phyloP scores from a whole-genome alignment of 2,113 vertebrate genomes.

The Proteles cristata region DNA sequence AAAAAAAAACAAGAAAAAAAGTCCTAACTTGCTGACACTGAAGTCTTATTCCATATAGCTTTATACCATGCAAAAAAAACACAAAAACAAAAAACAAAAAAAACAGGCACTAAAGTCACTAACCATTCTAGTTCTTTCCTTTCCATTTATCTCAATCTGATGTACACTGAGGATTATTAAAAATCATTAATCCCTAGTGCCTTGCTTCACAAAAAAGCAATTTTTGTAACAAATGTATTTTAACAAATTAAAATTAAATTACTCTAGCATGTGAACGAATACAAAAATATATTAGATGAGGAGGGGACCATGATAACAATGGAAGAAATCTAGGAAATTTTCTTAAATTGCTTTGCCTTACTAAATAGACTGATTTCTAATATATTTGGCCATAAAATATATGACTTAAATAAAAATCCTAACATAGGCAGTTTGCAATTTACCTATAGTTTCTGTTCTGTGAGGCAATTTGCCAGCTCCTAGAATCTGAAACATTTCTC shows the following conservation, averaged over 20 bases:
- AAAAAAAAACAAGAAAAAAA: conserved; percentile 39
- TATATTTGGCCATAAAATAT: conserved; percentile 12
- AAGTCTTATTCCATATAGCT: conserved; percentile 42
- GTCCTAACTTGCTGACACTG: conserved; percentile 52
- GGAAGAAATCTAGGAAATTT: conserved; percentile 7
- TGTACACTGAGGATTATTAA: background rate
- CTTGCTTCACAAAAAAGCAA: conserved; percentile 41
- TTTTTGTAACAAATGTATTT: conserved; percentile 54
- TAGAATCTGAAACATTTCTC: conserved; percentile 33
- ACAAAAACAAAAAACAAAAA: too few species aligned
- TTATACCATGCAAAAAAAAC: background rate
- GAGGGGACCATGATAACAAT: conserved; percentile 38
- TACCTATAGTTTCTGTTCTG: conserved; percentile 39
- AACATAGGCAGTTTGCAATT: conserved; percentile 5
- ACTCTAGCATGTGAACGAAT: conserved; percentile 29
- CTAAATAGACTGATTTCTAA: conserved; percentile 39
- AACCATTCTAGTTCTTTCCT: conserved; percentile 29
- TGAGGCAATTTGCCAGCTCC: background rate
- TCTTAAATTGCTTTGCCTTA: conserved; percentile 38
- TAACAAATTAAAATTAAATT: conserved; percentile 59
- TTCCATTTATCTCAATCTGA: conserved; percentile 52
- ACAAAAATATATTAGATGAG: conserved; percentile 10
- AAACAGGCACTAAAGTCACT: background rate
- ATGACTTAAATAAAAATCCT: conserved; percentile 45
- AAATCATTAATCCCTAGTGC: conserved; percentile 20